Conservation (phyloP, 1,140 invertebrate species). For the Temnothorax nylanderi region DNA sequence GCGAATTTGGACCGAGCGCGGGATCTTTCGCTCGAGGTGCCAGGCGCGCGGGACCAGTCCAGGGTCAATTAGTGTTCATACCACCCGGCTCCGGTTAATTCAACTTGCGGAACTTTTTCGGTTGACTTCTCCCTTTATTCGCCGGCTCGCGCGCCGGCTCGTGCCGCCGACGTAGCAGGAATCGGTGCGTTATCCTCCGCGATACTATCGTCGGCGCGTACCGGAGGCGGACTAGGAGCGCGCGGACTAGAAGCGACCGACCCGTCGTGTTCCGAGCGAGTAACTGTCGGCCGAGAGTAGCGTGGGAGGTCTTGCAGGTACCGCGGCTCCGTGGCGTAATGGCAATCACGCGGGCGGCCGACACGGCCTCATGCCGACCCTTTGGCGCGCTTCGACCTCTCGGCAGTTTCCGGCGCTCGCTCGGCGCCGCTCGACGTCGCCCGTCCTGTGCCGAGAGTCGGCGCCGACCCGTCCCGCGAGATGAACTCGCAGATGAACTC, state of each 20-base stretch:
- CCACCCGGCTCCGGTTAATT: conserved; percentile 9
- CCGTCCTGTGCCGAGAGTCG: background rate
- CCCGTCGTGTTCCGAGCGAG: conserved; percentile 68
- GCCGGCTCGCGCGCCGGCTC: background rate
- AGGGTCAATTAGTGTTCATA: background rate
- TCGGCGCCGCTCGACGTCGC: conserved; percentile 42
- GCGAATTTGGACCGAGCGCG: too few relatives aligned
- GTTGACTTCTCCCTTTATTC: background rate
- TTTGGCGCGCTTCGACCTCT: conserved; percentile 68
- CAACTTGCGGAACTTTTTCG: background rate
- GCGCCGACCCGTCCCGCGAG: conserved; percentile 35
- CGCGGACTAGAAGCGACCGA: conserved; percentile 57
- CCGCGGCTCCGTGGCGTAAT: conserved; percentile 70
- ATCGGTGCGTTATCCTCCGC: background rate
- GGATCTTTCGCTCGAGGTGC: background rate
- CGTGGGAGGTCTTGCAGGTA: conserved; percentile 74
- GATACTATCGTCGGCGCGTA: conserved; percentile 21
- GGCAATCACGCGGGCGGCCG: conserved; percentile 66
- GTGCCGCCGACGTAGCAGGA: background rate
- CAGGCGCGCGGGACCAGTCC: background rate
- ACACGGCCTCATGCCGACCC: conserved; percentile 58
- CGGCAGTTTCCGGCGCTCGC: conserved; percentile 48
- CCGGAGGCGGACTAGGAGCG: background rate
- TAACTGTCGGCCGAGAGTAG: conserved; percentile 68
- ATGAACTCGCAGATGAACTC: conserved; percentile 15